Base-by-base conservation (phyloP, 1,140 invertebrate species). In the Leptinotarsa undecemlineata region DNA sequence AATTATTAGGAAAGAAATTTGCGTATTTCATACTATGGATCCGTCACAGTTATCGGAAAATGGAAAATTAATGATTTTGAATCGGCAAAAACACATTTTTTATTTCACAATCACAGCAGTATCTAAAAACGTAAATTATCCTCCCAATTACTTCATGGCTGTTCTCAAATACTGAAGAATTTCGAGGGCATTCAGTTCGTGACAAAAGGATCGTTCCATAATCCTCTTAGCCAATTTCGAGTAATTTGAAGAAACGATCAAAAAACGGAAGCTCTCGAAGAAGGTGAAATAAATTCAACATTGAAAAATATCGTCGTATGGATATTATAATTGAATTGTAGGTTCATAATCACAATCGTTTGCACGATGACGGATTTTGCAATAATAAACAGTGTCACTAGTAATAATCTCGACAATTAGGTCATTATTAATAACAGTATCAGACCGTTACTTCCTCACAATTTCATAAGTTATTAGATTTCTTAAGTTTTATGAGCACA, bases 341-440 rank as follows among this genome's bases (percentile, higher is more conserved):
- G 51, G 13, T 57, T 57, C 51, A 57, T 19, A 57, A 15, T 57
- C 51, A n/a, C 51, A 57, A 57, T 57, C 15, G 51, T 57, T 19
- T 42, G 8, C 3, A 42, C 8, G 33, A 42, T 42, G 33, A 42
- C 33, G 33, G 33, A 11, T 15, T 57, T 57, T 19, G 51, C 51
- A 57, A 57, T 57, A 57, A 57, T n/a, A 19, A 57, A 19, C 51
- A 57, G 51, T 57, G 51, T n/a, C 51, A 57, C 51, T 57, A 4
- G n/a, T 57, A 57, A 57, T 57, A 57, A 57, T 57, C 51, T 57
- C 51, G 51, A 57, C 51, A 57, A 57, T 57, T 14, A 19, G 51
- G 51, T 57, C 51, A 57, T 57, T 57, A 57, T 57, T 57, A 57
- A 57, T 57, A 57, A 57, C 51, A 57, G 15, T 57, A 57, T 57